A percentile compares a stretch with the other conserved stretches of the same genome.
These are phyloP conservation scores for Ormyrus pomaceus DNA, from an alignment of 2,888 invertebrate genomes.

Conservation along the genomic window DNA sequence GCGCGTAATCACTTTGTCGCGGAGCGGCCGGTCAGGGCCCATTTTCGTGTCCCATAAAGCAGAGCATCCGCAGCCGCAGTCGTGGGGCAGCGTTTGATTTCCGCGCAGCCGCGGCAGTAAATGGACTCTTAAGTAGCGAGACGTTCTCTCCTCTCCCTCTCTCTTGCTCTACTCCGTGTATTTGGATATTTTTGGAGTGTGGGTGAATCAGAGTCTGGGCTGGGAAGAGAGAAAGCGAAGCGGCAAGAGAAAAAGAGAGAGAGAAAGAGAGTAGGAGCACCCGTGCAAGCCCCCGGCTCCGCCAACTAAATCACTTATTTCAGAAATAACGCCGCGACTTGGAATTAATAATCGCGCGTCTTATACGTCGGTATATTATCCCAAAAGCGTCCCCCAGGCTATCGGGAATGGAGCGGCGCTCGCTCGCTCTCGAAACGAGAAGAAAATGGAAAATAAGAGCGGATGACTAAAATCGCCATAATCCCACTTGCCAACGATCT, in stretches of 20 bases:
- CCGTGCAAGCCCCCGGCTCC: conserved; percentile 51
- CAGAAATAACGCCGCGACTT: conserved; percentile 70
- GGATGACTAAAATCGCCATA: conserved; percentile 60
- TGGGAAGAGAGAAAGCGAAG: background rate
- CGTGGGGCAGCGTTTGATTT: conserved; percentile 49
- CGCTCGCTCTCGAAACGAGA: conserved; percentile 13
- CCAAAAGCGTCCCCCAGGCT: conserved; percentile 25
- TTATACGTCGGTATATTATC: conserved; percentile 57
- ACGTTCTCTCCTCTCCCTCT: conserved; percentile 9
- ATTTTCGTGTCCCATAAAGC: conserved; percentile 54
- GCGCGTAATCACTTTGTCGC: conserved; percentile 48
- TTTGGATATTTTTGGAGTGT: conserved; percentile 72
- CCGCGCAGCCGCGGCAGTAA: conserved; percentile 53
- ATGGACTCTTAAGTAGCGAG: conserved; percentile 61
- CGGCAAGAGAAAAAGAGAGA: conserved; percentile 15
- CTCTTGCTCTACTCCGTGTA: conserved; percentile 58
- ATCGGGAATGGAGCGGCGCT: conserved; percentile 5
- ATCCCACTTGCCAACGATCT: conserved; percentile 61
- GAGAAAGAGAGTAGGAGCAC: background rate
- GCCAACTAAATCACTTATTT: conserved; percentile 72
- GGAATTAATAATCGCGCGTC: conserved; percentile 70
- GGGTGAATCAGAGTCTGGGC: conserved; percentile 70
- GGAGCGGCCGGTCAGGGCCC: conserved; percentile 23
- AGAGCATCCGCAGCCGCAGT: conserved; percentile 40
- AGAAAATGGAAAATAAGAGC: conserved; percentile 50